Conservation (phyloP, 2,888 invertebrate species). For the Tinea semifulvella region DNA sequence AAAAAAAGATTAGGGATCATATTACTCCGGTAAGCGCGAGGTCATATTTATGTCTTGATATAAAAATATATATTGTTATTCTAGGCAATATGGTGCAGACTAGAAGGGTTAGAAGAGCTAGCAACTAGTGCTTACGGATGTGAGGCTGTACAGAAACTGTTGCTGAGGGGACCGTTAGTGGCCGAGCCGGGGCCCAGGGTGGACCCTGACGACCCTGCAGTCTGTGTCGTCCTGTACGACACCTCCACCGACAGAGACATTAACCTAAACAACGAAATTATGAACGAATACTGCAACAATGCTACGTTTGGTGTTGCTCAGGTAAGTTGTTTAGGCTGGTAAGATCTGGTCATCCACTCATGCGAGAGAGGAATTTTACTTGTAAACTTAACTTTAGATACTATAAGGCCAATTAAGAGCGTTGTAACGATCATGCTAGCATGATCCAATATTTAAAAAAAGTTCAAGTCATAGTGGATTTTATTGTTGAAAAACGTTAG, state of each 20-base stretch:
- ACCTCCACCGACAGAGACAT: slow-evolving; percentile 71
- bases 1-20: no score
- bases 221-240: slow-evolving; percentile 71
- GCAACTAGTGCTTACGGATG: slow-evolving; percentile 39
- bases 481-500: slow-evolving; percentile 11
- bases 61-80: no score
- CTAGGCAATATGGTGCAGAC: slow-evolving; percentile 73
- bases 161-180: slow-evolving; percentile 66
- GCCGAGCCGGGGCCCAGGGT: slow-evolving; percentile 56
- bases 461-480: slow-evolving; percentile 17
- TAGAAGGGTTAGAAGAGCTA: slow-evolving; percentile 75
- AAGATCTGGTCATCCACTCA: neutral
- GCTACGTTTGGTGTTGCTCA: slow-evolving; percentile 43
- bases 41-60: no score
- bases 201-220: slow-evolving; percentile 53
- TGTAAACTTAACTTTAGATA: no score
- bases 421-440: neutral
- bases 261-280: slow-evolving; percentile 69
- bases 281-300: slow-evolving; percentile 57
- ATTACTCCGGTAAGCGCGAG: no score
- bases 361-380: no score
- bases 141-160: slow-evolving; percentile 37
- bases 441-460: no score
- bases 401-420: neutral
- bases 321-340: slow-evolving; percentile 24